These are phyloP conservation scores for Fulmarus glacialis DNA, from an alignment of 2,113 vertebrate genomes.

Conservation along the genomic window DNA sequence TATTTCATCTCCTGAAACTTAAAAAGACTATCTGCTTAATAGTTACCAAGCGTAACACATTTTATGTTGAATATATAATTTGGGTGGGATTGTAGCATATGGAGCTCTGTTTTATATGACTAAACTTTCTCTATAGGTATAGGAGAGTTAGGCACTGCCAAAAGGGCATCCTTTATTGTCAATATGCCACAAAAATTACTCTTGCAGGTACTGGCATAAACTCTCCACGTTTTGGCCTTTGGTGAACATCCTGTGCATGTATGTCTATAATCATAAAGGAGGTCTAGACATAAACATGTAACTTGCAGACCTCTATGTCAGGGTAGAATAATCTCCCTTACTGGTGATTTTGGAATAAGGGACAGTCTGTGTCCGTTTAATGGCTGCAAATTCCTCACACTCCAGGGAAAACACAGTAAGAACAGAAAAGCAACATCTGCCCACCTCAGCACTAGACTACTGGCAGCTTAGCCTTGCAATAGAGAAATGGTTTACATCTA, in stretches of 20 bases:
- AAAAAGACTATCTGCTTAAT: not conserved
- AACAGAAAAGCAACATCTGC: not conserved
- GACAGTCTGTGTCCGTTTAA: not conserved
- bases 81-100: not conserved
- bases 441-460: not conserved
- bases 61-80: not conserved
- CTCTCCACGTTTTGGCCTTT: not conserved
- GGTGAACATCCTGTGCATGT: not conserved
- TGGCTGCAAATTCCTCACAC: not conserved
- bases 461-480: not conserved
- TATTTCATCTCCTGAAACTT: not conserved
- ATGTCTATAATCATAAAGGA: not conserved
- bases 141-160: not conserved
- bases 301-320: not conserved
- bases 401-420: not conserved
- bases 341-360: not conserved
- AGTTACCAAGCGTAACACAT: not conserved
- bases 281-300: not conserved
- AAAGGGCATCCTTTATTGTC: not conserved
- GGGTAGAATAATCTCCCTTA: not conserved
- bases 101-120: not conserved
- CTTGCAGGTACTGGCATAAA: not conserved
- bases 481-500: not conserved
- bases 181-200: not conserved
- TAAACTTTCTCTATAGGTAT: not conserved